Percentiles rank a stretch among this genome's conserved stretches.
Conservation (phyloP, 1,140 invertebrate genomes). For the Tenebrio molitor region DNA sequence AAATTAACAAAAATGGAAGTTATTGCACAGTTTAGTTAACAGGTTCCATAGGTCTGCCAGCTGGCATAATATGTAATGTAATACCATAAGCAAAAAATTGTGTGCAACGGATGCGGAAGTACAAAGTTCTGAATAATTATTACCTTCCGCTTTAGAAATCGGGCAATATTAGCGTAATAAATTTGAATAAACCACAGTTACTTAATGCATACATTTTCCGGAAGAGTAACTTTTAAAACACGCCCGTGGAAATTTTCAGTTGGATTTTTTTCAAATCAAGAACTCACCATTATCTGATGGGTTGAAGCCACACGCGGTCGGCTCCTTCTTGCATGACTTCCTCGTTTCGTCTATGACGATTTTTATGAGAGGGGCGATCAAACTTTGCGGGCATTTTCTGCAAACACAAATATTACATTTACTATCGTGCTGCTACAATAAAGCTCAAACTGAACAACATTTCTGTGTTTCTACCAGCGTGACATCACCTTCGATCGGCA, state of each 20-base stretch:
- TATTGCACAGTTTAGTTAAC: no score
- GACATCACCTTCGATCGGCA: not conserved
- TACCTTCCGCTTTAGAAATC: slow-evolving; percentile 33
- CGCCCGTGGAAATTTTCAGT: not conserved
- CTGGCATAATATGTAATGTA: no score
- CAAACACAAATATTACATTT: slow-evolving; percentile 61
- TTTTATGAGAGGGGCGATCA: slow-evolving; percentile 75
- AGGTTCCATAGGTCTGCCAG: no score
- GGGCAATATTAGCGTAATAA: slow-evolving; percentile 10
- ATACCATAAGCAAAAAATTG: slow-evolving; percentile 11
- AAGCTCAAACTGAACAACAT: no score
- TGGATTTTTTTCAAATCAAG: not conserved
- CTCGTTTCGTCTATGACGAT: slow-evolving; percentile 77
- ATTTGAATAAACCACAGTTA: slow-evolving; percentile 37
- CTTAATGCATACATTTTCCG: slow-evolving; percentile 29
- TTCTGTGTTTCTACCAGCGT: not conserved
- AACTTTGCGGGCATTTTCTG: slow-evolving; percentile 77
- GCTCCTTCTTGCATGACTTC: slow-evolving; percentile 73
- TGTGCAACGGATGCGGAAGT: slow-evolving; percentile 20
- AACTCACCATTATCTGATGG: slow-evolving; percentile 71
- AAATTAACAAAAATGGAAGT: no score
- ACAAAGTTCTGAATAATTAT: slow-evolving; percentile 32
- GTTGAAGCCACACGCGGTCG: slow-evolving; percentile 73
- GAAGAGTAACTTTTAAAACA: slow-evolving; percentile 1
- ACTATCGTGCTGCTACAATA: not conserved